Percentiles rank a stretch among this genome's conserved stretches.
phyloP scores from a whole-genome alignment of 2,113 vertebrate species.

The Paradoxurus hermaphroditus region DNA sequence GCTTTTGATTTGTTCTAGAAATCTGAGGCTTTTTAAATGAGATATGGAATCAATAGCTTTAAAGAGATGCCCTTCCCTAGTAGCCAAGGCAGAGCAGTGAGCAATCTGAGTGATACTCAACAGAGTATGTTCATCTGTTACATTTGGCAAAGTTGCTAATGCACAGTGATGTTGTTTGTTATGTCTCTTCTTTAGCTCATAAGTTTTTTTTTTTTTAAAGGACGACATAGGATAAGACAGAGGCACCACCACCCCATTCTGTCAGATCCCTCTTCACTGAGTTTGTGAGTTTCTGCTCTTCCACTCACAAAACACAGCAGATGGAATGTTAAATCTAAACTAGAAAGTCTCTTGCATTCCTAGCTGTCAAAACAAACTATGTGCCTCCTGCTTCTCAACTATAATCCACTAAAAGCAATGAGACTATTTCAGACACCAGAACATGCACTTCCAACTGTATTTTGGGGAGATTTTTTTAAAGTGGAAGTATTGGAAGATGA shows the following conservation, averaged over 20 bases:
- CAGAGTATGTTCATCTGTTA: conserved; percentile 59
- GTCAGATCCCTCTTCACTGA: background rate
- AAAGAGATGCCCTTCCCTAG: background rate
- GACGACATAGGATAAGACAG: background rate
- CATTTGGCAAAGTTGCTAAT: conserved; percentile 48
- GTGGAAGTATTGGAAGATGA: background rate
- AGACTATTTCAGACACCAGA: conserved; percentile 39
- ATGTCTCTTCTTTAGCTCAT: conserved; percentile 37
- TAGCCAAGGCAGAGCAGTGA: conserved; percentile 51
- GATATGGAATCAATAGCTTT: background rate
- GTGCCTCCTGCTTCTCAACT: conserved; percentile 45
- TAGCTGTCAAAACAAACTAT: conserved; percentile 64
- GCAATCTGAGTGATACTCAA: conserved; percentile 48
- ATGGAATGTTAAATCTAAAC: conserved; percentile 52
- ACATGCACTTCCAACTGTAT: background rate
- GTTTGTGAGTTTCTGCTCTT: background rate
- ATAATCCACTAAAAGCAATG: conserved; percentile 42
- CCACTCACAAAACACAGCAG: background rate
- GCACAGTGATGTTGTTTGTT: conserved; percentile 8
- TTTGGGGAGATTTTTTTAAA: conserved; percentile 13
- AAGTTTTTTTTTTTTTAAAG: too few species aligned
- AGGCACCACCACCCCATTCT: background rate
- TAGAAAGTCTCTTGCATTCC: conserved; percentile 32
- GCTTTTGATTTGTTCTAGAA: background rate
- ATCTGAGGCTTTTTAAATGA: background rate